phyloP scores from a whole-genome alignment of 2,113 vertebrate species.

The Antigone vipio region DNA sequence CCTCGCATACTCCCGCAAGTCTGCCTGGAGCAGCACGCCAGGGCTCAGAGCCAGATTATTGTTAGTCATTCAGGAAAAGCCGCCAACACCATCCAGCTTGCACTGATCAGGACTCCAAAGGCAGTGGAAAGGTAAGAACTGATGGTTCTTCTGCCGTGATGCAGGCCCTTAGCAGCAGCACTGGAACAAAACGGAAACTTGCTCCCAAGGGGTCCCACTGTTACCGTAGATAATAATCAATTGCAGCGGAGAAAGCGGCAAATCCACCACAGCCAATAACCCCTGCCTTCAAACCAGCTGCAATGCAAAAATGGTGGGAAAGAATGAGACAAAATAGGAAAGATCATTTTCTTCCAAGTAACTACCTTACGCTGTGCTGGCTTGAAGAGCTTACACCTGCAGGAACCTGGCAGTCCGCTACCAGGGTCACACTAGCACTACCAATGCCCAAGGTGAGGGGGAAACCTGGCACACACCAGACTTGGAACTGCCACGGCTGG shows the following conservation, averaged over 20 bases:
- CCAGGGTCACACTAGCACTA: not conserved
- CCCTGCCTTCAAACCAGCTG: conserved; percentile 93
- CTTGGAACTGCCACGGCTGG: not conserved
- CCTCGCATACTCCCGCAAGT: not conserved
- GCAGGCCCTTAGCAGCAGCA: conserved; percentile 23
- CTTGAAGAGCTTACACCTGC: not conserved
- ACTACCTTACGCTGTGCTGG: not conserved
- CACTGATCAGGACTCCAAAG: not conserved
- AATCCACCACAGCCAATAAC: conserved; percentile 94
- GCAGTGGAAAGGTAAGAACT: not conserved
- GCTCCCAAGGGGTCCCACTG: not conserved
- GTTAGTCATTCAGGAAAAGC: conserved; percentile 22
- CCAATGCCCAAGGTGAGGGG: not conserved
- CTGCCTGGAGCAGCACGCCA: conserved; percentile 2
- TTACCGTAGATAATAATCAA: conserved; percentile 93
- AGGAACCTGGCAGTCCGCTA: not conserved
- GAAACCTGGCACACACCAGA: not conserved
- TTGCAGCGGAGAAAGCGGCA: conserved; percentile 94
- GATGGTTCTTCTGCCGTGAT: not conserved
- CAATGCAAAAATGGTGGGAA: not conserved
- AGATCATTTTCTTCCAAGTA: not conserved
- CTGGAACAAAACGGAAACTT: not conserved
- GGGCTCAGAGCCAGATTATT: not conserved
- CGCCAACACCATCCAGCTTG: not conserved
- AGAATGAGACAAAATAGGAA: not conserved